Percentiles rank a stretch among this genome's conserved stretches.
phyloP scores from a whole-genome alignment of 2,888 invertebrate species.

The Leucoma salicis region DNA sequence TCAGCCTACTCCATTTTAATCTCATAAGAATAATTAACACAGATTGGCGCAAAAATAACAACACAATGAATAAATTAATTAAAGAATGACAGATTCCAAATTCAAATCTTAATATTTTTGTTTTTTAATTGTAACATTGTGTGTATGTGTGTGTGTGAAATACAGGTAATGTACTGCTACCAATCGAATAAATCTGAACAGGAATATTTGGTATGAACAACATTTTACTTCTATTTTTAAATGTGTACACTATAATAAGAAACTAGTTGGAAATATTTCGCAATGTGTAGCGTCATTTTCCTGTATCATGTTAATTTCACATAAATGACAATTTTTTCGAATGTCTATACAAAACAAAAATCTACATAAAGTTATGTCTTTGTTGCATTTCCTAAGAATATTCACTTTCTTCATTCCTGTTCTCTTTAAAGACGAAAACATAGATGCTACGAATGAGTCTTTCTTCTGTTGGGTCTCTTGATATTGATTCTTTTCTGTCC shows the following conservation, averaged over 20 bases:
- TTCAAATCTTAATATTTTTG: too few relatives aligned
- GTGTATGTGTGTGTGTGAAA: too few relatives aligned
- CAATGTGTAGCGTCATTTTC: conserved; percentile 39
- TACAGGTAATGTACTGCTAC: too few relatives aligned
- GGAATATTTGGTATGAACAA: too few relatives aligned
- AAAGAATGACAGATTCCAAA: too few relatives aligned
- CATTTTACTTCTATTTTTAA: background rate
- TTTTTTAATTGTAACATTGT: too few relatives aligned
- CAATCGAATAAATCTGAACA: too few relatives aligned
- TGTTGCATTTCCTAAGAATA: conserved; percentile 50
- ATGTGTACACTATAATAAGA: background rate
- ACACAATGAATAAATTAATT: too few relatives aligned
- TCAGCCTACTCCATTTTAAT: too few relatives aligned
- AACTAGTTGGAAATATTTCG: conserved; percentile 35
- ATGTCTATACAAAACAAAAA: conserved; percentile 56
- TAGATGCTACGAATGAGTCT: background rate
- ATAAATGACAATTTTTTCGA: conserved; percentile 47
- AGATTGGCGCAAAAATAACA: too few relatives aligned
- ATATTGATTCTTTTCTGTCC: background rate
- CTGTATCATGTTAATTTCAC: conserved; percentile 40
- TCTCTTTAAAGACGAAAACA: background rate
- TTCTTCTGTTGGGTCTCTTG: conserved; percentile 1
- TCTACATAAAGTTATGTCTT: conserved; percentile 41
- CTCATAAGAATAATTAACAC: too few relatives aligned
- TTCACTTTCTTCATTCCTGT: conserved; percentile 27